Conservation (phyloP, 1,140 invertebrate species). For the Pogonomyrmex californicus region DNA sequence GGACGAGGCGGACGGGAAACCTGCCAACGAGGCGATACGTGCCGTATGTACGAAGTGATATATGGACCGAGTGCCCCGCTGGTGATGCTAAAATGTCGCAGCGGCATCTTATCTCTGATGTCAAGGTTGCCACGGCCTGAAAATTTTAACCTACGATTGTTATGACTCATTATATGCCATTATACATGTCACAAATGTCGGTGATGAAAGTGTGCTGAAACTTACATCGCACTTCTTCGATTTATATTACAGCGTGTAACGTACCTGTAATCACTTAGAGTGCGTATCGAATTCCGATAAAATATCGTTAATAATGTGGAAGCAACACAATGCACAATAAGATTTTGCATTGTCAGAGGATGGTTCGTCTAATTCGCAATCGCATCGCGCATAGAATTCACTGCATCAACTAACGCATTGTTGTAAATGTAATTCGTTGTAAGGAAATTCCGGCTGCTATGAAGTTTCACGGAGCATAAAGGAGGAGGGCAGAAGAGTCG, state of each 20-base stretch:
- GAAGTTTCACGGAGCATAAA: conserved; percentile 58
- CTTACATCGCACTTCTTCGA: neutral
- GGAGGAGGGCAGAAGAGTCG: neutral
- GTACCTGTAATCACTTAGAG: neutral
- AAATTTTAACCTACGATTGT: conserved; percentile 62
- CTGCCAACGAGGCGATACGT: conserved; percentile 38
- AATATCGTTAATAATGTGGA: neutral
- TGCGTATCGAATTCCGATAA: neutral
- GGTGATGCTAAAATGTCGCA: conserved; percentile 57
- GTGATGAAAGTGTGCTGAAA: neutral
- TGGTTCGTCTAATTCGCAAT: conserved; percentile 28
- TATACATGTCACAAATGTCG: neutral
- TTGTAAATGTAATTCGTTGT: conserved; percentile 51
- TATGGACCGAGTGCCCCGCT: conserved; percentile 23
- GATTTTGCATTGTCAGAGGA: neutral
- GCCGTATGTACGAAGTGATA: conserved; percentile 42
- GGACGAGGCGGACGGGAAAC: neutral
- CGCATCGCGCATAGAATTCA: neutral
- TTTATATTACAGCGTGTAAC: neutral
- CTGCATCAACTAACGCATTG: conserved; percentile 32
- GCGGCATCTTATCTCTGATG: conserved; percentile 36
- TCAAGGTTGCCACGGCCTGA: conserved; percentile 28
- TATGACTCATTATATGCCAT: neutral
- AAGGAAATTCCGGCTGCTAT: conserved; percentile 55
- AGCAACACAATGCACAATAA: conserved; percentile 3